A percentile compares a stretch with the other conserved stretches of the same genome.
Conservation (phyloP, 1,140 invertebrate species). For the Hestina assimilis region DNA sequence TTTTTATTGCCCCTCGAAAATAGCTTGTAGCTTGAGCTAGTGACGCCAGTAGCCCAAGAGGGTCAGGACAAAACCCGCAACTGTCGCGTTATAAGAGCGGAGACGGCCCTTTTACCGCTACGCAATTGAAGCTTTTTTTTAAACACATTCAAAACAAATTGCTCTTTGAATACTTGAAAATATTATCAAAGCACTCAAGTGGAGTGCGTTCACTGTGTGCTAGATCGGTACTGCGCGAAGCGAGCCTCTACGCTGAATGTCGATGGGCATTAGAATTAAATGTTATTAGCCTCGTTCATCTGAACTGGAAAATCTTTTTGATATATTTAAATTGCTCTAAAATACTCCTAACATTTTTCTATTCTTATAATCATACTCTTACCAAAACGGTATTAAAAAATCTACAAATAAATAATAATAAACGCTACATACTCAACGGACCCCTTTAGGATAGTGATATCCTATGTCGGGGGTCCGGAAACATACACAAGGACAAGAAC, state of each 20-base stretch:
- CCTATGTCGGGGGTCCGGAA: too few species aligned
- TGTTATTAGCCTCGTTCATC: conserved; percentile 8
- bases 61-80: too few species aligned
- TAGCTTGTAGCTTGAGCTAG: background rate
- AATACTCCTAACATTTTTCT: too few species aligned
- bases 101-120: background rate
- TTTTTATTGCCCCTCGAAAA: background rate
- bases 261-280: conserved; percentile 11
- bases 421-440: too few species aligned
- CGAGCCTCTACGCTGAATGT: conserved; percentile 2
- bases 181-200: background rate
- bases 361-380: too few species aligned
- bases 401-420: too few species aligned
- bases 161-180: too few species aligned
- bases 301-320: conserved; percentile 3
- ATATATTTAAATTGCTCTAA: background rate
- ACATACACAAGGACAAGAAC: too few species aligned
- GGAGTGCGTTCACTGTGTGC: background rate
- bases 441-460: too few species aligned
- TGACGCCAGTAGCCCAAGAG: too few species aligned
- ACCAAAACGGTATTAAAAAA: too few species aligned
- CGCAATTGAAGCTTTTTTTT: background rate
- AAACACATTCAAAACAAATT: too few species aligned
- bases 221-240: background rate
- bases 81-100: background rate